phyloP scores from a whole-genome alignment of 23 tunicate species.

The Styela clava region DNA sequence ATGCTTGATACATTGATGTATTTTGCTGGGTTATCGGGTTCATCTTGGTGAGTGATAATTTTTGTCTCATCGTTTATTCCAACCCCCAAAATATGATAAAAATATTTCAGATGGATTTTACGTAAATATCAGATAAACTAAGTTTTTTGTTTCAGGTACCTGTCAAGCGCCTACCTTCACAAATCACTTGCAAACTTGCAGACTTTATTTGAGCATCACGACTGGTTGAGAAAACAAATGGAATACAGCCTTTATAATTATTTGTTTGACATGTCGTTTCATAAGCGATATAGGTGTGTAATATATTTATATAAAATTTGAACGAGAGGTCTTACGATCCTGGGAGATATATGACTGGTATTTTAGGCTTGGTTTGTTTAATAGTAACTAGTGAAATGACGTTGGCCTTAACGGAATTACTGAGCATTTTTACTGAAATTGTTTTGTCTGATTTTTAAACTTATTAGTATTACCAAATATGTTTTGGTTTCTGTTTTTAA shows the following conservation, averaged over 20 bases:
- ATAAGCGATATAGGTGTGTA: neutral
- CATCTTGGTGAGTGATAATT: conserved; percentile 26
- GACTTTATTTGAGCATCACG: conserved; percentile 10
- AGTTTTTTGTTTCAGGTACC: neutral
- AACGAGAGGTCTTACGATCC: neutral
- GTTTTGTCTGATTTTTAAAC: too few relatives aligned
- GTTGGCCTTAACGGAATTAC: too few relatives aligned
- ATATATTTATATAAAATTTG: neutral
- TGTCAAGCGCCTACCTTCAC: neutral
- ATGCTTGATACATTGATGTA: conserved; percentile 35
- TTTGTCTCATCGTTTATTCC: neutral
- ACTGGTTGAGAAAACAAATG: conserved; percentile 13
- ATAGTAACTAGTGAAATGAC: too few relatives aligned
- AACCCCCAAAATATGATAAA: too few relatives aligned
- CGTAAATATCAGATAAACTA: neutral
- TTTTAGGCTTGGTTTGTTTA: too few relatives aligned
- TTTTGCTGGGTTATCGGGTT: conserved; percentile 18
- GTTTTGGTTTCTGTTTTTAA: too few relatives aligned
- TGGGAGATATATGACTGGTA: too few relatives aligned
- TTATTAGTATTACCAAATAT: too few relatives aligned
- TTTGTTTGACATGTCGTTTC: neutral
- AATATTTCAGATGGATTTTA: too few relatives aligned
- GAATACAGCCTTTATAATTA: neutral
- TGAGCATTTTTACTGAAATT: too few relatives aligned
- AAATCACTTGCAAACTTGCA: neutral